A percentile compares a stretch with the other conserved stretches of the same genome.
Evolutionary conservation across 1,140 invertebrate genomes (phyloP).

Genomic region (Drosophila tsacasi): DNA sequence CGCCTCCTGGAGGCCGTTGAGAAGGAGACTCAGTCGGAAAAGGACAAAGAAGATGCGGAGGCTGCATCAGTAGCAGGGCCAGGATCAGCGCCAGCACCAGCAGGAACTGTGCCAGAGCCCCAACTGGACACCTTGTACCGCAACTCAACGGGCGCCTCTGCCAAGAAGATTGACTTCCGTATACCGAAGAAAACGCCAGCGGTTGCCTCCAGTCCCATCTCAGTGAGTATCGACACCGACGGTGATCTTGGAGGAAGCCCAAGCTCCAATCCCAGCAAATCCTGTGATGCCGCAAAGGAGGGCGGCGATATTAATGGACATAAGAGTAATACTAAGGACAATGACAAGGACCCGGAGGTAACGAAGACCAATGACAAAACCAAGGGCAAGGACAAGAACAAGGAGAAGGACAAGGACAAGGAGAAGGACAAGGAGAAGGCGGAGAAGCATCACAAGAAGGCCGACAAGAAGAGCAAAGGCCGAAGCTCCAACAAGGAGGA

Average conservation of each 20-base stretch:
- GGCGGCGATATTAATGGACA: not conserved
- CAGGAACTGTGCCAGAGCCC: not conserved
- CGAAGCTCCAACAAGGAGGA: constrained; percentile 3
- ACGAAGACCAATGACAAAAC: not conserved
- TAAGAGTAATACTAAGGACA: constrained; percentile 10
- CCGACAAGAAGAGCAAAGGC: not conserved
- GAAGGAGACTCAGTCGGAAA: not conserved
- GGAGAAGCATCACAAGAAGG: constrained; percentile 5
- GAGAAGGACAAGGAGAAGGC: constrained; percentile 14
- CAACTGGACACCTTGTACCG: constrained; percentile 66
- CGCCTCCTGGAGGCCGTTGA: constrained; percentile 9
- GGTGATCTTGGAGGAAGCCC: not conserved
- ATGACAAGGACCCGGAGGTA: not conserved
- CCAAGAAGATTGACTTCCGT: constrained; percentile 55
- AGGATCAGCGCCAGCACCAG: not conserved
- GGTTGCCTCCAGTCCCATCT: not conserved
- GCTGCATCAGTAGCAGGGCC: not conserved
- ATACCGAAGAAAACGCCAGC: constrained; percentile 54
- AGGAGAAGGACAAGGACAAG: not conserved
- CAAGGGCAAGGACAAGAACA: not conserved
- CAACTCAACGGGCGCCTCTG: not conserved
- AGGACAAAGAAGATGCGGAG: not conserved
- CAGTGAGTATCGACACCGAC: not conserved
- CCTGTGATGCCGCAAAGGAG: constrained; percentile 21
- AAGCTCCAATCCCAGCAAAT: not conserved